A percentile compares a stretch with the other conserved stretches of the same genome.
phyloP scores from a whole-genome alignment of 2,888 invertebrate species.

The Byasa hedistus region DNA sequence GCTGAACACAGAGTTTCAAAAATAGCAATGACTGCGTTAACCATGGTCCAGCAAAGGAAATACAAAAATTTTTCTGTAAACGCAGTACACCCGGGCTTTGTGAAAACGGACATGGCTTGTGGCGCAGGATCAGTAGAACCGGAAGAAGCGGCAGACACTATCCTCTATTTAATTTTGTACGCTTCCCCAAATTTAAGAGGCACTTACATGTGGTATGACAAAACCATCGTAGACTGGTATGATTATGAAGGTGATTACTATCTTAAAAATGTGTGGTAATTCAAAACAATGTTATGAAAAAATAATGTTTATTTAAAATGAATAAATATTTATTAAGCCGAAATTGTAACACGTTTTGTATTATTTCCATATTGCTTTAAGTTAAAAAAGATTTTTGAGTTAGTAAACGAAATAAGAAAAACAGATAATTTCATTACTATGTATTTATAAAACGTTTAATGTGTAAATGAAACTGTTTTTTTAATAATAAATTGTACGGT shows the following conservation, averaged over 20 bases:
- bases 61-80: slow-evolving; percentile 67
- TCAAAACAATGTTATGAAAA: background rate
- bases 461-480: too few relatives aligned
- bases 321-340: too few relatives aligned
- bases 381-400: too few relatives aligned
- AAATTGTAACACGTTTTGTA: too few relatives aligned
- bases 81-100: slow-evolving; percentile 63
- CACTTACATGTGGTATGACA: slow-evolving; percentile 82
- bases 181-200: slow-evolving; percentile 82
- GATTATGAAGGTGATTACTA: slow-evolving; percentile 60
- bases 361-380: too few relatives aligned
- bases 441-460: too few relatives aligned
- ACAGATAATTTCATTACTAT: too few relatives aligned
- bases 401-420: too few relatives aligned
- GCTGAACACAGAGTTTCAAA: slow-evolving; percentile 71
- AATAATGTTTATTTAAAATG: too few relatives aligned
- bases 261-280: slow-evolving; percentile 50
- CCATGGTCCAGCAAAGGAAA: slow-evolving; percentile 62
- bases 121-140: slow-evolving; percentile 82
- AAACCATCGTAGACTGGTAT: slow-evolving; percentile 82
- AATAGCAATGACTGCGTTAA: slow-evolving; percentile 63
- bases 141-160: slow-evolving; percentile 75
- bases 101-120: slow-evolving; percentile 64
- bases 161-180: slow-evolving; percentile 82
- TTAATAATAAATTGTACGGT: too few relatives aligned